These are phyloP conservation scores for Drosophila atripex DNA, from an alignment of 2,888 invertebrate genomes.

Conservation along the genomic window DNA sequence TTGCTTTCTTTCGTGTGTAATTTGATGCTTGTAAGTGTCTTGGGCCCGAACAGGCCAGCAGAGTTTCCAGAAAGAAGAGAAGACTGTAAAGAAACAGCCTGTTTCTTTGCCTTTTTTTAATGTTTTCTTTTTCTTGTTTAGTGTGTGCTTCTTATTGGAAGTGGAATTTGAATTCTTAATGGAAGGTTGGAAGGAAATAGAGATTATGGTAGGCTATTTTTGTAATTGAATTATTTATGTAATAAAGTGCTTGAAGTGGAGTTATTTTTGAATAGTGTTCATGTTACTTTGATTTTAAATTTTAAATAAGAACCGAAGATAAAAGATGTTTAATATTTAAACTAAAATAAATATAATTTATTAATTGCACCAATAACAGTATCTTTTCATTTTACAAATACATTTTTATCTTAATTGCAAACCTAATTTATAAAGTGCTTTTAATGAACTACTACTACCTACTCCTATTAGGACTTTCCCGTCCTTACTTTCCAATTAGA, in stretches of 20 bases:
- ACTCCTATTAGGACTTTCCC: neutral
- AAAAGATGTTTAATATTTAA: too few relatives aligned
- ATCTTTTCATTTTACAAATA: too few relatives aligned
- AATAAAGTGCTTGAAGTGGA: slow-evolving; percentile 1
- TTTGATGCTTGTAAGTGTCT: slow-evolving; percentile 67
- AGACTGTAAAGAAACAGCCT: slow-evolving; percentile 14
- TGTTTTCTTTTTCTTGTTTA: neutral
- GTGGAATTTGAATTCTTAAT: slow-evolving; percentile 8
- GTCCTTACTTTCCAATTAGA: neutral
- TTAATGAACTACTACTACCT: too few relatives aligned
- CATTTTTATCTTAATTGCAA: too few relatives aligned
- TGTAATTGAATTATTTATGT: slow-evolving; percentile 14
- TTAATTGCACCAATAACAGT: too few relatives aligned
- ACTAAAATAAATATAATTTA: too few relatives aligned
- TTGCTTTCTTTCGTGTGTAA: slow-evolving; percentile 36
- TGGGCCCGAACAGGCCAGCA: slow-evolving; percentile 49
- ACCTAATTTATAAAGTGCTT: too few relatives aligned
- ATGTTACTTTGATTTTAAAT: too few relatives aligned
- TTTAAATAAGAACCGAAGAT: too few relatives aligned
- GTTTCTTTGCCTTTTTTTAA: slow-evolving; percentile 4
- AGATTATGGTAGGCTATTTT: slow-evolving; percentile 24
- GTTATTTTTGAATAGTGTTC: too few relatives aligned
- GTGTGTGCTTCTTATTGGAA: slow-evolving; percentile 18
- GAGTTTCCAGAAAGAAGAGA: slow-evolving; percentile 8
- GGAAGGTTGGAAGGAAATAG: neutral